Evolutionary conservation across 92 coral and sea anemone genomes (phyloP).

Genomic region (Palythoa heliodiscus): DNA sequence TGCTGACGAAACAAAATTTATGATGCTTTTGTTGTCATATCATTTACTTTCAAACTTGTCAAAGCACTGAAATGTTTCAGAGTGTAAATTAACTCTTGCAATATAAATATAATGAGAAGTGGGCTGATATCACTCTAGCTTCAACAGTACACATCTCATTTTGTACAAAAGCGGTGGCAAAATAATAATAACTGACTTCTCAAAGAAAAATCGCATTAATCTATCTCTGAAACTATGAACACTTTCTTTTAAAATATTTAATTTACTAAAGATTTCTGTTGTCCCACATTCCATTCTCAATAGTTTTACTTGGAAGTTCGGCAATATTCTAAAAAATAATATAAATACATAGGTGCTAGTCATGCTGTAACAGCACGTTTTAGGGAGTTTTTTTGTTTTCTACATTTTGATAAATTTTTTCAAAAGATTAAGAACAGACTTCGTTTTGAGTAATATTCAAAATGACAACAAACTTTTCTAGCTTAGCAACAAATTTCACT

Average conservation of each 20-base stretch:
- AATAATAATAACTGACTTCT: background rate
- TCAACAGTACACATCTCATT: background rate
- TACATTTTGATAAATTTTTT: background rate
- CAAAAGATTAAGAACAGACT: background rate
- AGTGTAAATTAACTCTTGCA: constrained; percentile 15
- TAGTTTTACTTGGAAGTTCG: background rate
- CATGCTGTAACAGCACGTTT: background rate
- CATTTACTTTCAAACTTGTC: constrained; percentile 16
- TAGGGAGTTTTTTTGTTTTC: background rate
- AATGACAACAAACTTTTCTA: background rate
- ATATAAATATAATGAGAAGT: background rate
- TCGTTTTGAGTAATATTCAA: background rate
- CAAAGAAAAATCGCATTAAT: background rate
- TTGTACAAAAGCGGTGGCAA: background rate
- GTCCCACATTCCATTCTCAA: background rate
- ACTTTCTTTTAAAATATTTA: background rate
- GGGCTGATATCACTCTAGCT: background rate
- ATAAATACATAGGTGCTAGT: background rate
- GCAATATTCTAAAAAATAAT: background rate
- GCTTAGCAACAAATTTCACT: background rate
- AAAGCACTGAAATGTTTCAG: background rate
- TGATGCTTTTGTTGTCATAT: background rate
- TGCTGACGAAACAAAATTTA: background rate
- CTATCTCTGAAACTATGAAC: background rate
- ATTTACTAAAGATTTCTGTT: background rate